A percentile compares a stretch with the other conserved stretches of the same genome.
Conservation (phyloP, 2,888 invertebrate genomes). For the Tetramorium bicarinatum region DNA sequence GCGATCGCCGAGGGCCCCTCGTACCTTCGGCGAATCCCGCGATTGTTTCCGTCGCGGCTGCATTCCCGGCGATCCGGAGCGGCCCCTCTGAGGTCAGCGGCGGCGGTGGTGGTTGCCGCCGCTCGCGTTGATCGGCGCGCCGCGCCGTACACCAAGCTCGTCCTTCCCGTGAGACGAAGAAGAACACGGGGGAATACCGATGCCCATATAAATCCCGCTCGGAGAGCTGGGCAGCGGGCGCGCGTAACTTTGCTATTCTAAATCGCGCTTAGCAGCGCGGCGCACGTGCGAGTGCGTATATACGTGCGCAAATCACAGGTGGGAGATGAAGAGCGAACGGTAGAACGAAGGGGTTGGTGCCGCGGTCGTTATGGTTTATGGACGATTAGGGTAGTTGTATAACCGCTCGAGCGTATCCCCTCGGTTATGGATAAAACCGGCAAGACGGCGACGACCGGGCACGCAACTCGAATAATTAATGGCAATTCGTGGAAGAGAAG, state of each 20-base stretch:
- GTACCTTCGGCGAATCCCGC: slow-evolving; percentile 42
- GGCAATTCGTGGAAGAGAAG: neutral
- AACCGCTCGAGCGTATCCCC: neutral
- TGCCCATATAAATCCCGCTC: slow-evolving; percentile 45
- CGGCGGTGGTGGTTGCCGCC: slow-evolving; percentile 37
- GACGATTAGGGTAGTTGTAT: slow-evolving; percentile 24
- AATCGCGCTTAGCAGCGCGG: slow-evolving; percentile 10
- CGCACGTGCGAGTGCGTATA: slow-evolving; percentile 21
- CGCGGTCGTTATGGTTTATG: slow-evolving; percentile 36
- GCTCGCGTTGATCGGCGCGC: neutral
- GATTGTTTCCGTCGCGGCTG: slow-evolving; percentile 61
- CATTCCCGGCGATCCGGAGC: slow-evolving; percentile 62
- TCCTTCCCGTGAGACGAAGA: slow-evolving; percentile 36
- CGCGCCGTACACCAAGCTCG: neutral
- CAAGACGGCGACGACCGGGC: neutral
- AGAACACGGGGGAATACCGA: slow-evolving; percentile 15
- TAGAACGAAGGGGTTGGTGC: neutral
- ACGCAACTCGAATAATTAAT: slow-evolving; percentile 29
- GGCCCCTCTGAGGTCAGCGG: slow-evolving; percentile 68
- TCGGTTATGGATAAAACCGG: neutral
- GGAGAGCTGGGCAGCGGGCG: neutral
- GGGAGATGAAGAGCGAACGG: neutral
- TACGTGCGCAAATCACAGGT: slow-evolving; percentile 7
- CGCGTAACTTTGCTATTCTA: slow-evolving; percentile 15
- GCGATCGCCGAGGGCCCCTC: neutral